Base-by-base conservation (phyloP, 2,888 invertebrate species). In the Lamproptera curius region DNA sequence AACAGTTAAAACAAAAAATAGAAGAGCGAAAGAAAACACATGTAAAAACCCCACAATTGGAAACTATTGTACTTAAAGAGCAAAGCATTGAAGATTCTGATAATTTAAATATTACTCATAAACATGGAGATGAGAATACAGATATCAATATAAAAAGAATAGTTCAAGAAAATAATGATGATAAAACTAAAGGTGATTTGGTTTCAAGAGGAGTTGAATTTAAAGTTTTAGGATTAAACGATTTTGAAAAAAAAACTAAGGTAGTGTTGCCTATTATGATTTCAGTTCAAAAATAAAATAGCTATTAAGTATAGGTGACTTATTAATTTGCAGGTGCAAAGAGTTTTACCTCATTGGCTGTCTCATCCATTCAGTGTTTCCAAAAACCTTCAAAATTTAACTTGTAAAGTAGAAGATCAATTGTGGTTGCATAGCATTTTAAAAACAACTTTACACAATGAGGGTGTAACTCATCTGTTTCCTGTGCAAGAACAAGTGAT, bases 311-410 rank as follows among this genome's bases (percentile, higher is more conserved):
- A n/a, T n/a, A n/a, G n/a, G n/a, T n/a, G n/a, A n/a, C n/a, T 20
- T 20, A 5, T 20, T 35, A 36, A 40, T 53, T 53, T 78, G 64
- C 59, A 92, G 92, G 92, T 95, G 0, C 91, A 92, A 65, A 87
- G 95, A 73, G 91, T 95, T 4, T 79, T 98, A 37, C 97, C 98
- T 1, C 89, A 93, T 55, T 98, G 98, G 98, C 75, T 98, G 26
- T 91, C 94, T 1, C 90, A 94, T 68, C 96, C 98, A 2, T 91
- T 91, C 34, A 77, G 93, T 40, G 91, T 98, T 47, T 91, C 94
- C n/a, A 91, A 92, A 11, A 91, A 93, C 68, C 83, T 96, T 40
- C 88, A 90, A 63, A 82, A 89, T 49, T 73, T 89, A 31, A 76
- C 85, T 42, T 80, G 78, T 52, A 80, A 80, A 65, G 82, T 91